phyloP scores from a whole-genome alignment of 2,888 invertebrate genomes.

The Temnothorax unifasciatus region DNA sequence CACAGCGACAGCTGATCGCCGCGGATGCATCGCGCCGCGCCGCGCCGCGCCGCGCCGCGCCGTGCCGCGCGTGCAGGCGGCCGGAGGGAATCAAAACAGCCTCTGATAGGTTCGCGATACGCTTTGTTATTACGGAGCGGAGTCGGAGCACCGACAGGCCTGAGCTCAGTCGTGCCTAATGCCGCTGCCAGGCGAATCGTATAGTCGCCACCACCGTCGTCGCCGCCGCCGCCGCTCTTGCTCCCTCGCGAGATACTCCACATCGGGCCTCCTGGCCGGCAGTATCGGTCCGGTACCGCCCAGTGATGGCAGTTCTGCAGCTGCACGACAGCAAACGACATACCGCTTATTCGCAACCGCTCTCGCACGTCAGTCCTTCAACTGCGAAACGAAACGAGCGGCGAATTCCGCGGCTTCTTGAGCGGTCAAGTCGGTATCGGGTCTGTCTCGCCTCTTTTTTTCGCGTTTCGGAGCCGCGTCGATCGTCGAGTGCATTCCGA shows the following conservation, averaged over 20 bases:
- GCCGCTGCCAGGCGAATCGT: conserved; percentile 68
- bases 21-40: conserved; percentile 35
- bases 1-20: conserved; percentile 61
- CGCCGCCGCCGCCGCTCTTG: conserved; percentile 49
- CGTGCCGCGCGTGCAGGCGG: conserved; percentile 3
- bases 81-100: conserved; percentile 69
- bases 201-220: conserved; percentile 51
- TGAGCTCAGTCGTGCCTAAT: conserved; percentile 70
- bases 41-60: not conserved
- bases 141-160: conserved; percentile 63
- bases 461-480: not conserved
- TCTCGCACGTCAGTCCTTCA: conserved; percentile 11
- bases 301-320: conserved; percentile 58
- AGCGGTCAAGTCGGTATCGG: conserved; percentile 59
- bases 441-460: not conserved
- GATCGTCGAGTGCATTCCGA: conserved; percentile 38
- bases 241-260: conserved; percentile 75
- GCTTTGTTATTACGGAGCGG: conserved; percentile 75
- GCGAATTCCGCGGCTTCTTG: conserved; percentile 64
- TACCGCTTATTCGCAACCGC: conserved; percentile 1
- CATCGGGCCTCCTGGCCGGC: conserved; percentile 74
- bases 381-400: conserved; percentile 3
- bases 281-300: conserved; percentile 67
- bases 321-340: conserved; percentile 38
- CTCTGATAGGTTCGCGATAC: conserved; percentile 74